Evolutionary conservation across 2,797 vertebrate genomes (phyloP).

Genomic region (Acanthiza pusilla): DNA sequence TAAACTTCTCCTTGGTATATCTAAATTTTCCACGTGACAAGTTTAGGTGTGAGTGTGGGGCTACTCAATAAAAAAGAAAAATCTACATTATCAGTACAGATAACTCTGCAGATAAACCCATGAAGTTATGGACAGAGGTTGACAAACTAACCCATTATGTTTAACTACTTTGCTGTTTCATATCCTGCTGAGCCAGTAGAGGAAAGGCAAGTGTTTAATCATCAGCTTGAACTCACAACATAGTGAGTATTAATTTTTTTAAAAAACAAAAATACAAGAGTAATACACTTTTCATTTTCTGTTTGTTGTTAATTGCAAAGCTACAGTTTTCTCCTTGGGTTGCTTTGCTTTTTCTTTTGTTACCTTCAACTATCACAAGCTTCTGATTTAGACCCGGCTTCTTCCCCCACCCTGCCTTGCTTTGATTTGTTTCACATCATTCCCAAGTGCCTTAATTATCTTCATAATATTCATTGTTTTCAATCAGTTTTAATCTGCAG

Average conservation of each 20-base stretch:
- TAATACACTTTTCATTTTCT: neutral
- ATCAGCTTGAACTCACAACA: neutral
- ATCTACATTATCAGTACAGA: neutral
- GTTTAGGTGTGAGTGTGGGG: neutral
- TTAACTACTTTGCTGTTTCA: neutral
- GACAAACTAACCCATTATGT: neutral
- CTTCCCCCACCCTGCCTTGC: fast-evolving
- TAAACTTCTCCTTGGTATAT: neutral
- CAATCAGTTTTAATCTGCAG: neutral
- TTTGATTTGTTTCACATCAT: neutral
- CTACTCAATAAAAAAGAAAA: neutral
- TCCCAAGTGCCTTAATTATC: neutral
- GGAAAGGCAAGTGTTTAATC: neutral
- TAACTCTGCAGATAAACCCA: neutral
- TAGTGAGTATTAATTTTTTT: neutral
- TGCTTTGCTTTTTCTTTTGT: neutral
- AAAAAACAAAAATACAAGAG: neutral
- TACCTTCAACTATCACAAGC: neutral
- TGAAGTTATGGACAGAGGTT: neutral
- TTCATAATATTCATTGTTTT: neutral
- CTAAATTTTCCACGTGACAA: neutral
- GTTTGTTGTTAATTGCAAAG: neutral
- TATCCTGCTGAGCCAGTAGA: neutral
- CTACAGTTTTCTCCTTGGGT: neutral
- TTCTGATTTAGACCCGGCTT: neutral